A percentile compares a stretch with the other conserved stretches of the same genome.
Conservation (phyloP, 2,888 invertebrate species). For the Hyalella azteca region DNA sequence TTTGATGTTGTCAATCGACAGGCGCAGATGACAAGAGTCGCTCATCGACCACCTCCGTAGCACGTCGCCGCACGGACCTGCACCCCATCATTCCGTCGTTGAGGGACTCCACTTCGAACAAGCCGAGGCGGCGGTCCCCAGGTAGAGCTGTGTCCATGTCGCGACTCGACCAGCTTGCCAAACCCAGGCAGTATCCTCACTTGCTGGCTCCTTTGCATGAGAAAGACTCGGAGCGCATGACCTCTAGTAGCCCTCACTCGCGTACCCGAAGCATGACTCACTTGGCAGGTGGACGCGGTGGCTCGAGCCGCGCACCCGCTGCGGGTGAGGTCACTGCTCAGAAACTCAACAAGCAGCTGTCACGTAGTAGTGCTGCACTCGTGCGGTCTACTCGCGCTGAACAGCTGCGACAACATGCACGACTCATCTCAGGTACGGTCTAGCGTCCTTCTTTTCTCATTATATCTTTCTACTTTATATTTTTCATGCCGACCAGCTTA, state of each 20-base stretch:
- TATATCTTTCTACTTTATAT: too few species aligned
- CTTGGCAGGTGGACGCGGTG: slow-evolving; percentile 49
- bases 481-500: not conserved
- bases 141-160: slow-evolving; percentile 94
- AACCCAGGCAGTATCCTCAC: slow-evolving; percentile 67
- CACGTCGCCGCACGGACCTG: slow-evolving; percentile 73
- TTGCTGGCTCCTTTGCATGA: slow-evolving; percentile 59
- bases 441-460: not conserved
- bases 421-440: slow-evolving; percentile 25
- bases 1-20: too few species aligned
- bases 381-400: slow-evolving; percentile 65
- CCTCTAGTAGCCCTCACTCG: slow-evolving; percentile 47
- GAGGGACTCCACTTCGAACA: slow-evolving; percentile 66
- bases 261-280: slow-evolving; percentile 58
- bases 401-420: slow-evolving; percentile 62
- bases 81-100: slow-evolving; percentile 85
- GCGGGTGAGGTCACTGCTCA: slow-evolving; percentile 43
- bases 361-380: slow-evolving; percentile 55
- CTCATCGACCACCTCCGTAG: slow-evolving; percentile 58
- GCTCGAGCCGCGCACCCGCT: slow-evolving; percentile 44
- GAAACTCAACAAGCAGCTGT: slow-evolving; percentile 50
- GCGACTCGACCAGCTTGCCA: slow-evolving; percentile 83
- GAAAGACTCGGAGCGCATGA: slow-evolving; percentile 48
- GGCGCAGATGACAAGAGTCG: slow-evolving; percentile 51
- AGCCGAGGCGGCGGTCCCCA: slow-evolving; percentile 65